Conservation (phyloP, 2,113 vertebrate species). For the Propithecus coquereli region DNA sequence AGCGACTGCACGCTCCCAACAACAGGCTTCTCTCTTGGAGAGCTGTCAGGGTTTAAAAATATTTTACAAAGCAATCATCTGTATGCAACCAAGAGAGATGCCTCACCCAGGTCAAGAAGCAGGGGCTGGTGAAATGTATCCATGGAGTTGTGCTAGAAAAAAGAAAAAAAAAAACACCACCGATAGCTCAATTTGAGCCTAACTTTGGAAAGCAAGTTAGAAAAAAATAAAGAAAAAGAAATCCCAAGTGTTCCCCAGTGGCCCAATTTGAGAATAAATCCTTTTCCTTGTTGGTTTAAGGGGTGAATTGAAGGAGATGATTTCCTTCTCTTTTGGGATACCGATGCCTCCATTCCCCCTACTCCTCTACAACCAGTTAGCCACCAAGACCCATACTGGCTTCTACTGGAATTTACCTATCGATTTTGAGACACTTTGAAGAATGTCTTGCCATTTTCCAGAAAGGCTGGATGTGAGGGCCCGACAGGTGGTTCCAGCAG, state of each 20-base stretch:
- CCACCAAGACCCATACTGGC: background rate
- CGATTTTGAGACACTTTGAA: background rate
- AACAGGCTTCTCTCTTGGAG: conserved; percentile 18
- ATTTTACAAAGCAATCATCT: conserved; percentile 50
- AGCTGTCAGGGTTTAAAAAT: conserved; percentile 37
- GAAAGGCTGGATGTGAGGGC: background rate
- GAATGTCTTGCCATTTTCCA: background rate
- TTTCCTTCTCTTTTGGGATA: background rate
- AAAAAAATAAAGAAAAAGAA: background rate
- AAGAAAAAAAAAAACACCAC: background rate
- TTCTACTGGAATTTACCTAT: background rate
- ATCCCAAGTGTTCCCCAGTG: background rate
- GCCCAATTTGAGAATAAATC: background rate
- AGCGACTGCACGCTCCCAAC: background rate
- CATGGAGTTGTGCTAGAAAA: background rate
- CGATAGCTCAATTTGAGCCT: background rate
- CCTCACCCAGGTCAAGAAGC: background rate
- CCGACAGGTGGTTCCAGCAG: background rate
- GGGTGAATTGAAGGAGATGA: background rate
- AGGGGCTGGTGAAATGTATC: background rate
- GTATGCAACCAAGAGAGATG: background rate
- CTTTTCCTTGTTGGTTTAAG: background rate
- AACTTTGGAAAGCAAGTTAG: background rate
- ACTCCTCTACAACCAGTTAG: background rate
- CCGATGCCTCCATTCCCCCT: background rate